These are phyloP conservation scores for Trichomycterus rosablanca DNA, from an alignment of 2,113 vertebrate species.

Conservation along the genomic window DNA sequence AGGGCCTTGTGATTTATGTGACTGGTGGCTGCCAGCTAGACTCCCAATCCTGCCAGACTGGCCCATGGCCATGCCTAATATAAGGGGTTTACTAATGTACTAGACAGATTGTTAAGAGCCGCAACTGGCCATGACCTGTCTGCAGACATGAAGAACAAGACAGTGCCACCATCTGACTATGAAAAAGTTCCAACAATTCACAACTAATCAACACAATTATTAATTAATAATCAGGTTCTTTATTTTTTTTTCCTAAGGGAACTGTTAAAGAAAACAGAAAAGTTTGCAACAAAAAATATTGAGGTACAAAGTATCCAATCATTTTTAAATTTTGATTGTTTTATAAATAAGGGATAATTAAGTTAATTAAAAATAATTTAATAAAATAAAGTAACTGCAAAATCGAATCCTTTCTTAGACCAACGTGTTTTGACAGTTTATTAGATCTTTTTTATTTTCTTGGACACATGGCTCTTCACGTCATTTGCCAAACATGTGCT, in stretches of 20 bases:
- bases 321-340: too few species aligned
- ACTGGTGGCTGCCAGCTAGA: slow-evolving; percentile 52
- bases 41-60: slow-evolving; percentile 52
- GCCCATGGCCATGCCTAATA: slow-evolving; percentile 40
- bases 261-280: too few species aligned
- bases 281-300: too few species aligned
- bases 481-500: slow-evolving; percentile 1
- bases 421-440: too few species aligned
- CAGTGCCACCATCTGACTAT: neutral
- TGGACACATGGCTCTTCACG: neutral
- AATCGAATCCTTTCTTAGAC: too few species aligned
- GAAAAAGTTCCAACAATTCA: neutral
- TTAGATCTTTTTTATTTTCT: neutral
- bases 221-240: too few species aligned
- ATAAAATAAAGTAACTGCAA: too few species aligned
- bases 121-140: slow-evolving; percentile 6
- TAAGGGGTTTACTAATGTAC: slow-evolving; percentile 59
- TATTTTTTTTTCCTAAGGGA: too few species aligned
- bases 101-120: slow-evolving; percentile 55
- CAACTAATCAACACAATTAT: neutral
- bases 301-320: too few species aligned
- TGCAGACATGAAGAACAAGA: neutral
- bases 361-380: too few species aligned
- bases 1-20: slow-evolving; percentile 62
- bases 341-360: too few species aligned